Evolutionary conservation across 2,113 vertebrate species (phyloP).

Genomic region (Rattus rattus): DNA sequence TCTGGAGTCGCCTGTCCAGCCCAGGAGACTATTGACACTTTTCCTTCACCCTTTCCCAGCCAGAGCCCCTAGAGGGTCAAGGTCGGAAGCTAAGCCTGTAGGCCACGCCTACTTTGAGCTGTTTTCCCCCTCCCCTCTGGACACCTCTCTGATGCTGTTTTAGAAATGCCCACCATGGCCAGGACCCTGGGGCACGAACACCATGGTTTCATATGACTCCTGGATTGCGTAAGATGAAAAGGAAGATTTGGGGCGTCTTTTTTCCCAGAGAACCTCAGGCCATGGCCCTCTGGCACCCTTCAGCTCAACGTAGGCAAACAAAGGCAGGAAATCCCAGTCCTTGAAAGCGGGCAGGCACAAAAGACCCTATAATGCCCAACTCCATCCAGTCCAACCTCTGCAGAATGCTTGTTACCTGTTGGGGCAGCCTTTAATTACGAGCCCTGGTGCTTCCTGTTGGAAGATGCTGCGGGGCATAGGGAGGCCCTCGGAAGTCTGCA

Average conservation of each 20-base stretch:
- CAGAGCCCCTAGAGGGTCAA: background rate
- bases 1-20: background rate
- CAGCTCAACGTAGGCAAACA: background rate
- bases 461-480: background rate
- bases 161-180: background rate
- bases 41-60: background rate
- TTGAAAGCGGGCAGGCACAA: background rate
- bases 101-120: fast-evolving
- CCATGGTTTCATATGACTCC: background rate
- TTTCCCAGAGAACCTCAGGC: background rate
- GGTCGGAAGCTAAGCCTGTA: background rate
- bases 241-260: background rate
- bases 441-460: background rate
- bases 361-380: conserved; percentile 61
- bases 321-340: background rate
- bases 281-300: background rate
- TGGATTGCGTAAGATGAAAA: background rate
- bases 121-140: background rate
- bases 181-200: background rate
- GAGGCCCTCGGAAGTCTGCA: background rate
- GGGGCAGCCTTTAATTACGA: conserved; percentile 69
- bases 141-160: fast-evolving
- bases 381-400: background rate
- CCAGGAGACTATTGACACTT: fast-evolving
- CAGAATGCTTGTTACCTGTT: conserved; percentile 60